phyloP scores from a whole-genome alignment of 2,113 vertebrate species.

The Bubalus kerabau region DNA sequence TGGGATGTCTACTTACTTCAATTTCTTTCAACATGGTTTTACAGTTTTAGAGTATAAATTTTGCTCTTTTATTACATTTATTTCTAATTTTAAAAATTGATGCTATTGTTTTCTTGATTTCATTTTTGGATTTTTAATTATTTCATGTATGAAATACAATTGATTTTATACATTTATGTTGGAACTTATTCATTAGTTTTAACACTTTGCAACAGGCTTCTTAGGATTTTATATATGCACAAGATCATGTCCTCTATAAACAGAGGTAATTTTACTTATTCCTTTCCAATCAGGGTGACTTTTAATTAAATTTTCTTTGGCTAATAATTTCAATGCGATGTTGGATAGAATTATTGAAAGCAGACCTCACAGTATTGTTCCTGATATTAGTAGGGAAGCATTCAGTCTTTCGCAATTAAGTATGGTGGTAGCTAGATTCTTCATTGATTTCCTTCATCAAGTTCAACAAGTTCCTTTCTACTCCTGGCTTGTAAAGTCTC shows the following conservation, averaged over 20 bases:
- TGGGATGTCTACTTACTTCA: not conserved
- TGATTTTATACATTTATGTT: not conserved
- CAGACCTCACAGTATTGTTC: rapidly evolving
- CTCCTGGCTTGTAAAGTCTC: not conserved
- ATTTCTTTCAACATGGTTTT: not conserved
- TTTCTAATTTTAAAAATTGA: not conserved
- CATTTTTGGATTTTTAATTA: not conserved
- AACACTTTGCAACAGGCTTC: not conserved
- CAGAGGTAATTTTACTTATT: not conserved
- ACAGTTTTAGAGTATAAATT: not conserved
- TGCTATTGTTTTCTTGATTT: not conserved
- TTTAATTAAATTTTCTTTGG: not conserved
- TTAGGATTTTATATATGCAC: not conserved
- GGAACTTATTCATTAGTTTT: not conserved
- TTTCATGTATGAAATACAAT: not conserved
- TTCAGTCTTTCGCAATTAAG: not conserved
- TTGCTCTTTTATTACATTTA: not conserved
- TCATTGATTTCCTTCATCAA: not conserved
- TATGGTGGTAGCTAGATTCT: not conserved
- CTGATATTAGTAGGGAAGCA: not conserved
- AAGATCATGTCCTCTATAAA: not conserved
- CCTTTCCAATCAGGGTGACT: not conserved
- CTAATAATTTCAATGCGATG: not conserved
- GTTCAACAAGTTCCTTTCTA: not conserved
- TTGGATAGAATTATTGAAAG: rapidly evolving